Evolutionary conservation across 2,888 invertebrate genomes (phyloP).

Genomic region (Erebia aethiops): DNA sequence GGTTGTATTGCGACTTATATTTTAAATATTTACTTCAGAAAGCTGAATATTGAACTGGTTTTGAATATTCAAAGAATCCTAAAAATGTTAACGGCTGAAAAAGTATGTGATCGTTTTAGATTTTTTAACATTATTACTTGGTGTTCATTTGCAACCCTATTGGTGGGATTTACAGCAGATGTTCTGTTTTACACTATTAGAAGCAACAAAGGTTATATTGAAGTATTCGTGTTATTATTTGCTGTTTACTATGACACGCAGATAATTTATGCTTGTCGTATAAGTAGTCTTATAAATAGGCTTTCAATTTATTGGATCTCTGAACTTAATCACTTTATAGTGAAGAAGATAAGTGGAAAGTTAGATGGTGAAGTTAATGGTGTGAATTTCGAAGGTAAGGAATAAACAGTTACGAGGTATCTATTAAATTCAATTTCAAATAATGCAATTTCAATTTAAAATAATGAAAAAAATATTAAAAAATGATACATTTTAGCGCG

Average conservation of each 20-base stretch:
- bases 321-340: not conserved
- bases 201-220: too few species aligned
- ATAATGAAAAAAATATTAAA: too few species aligned
- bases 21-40: not conserved
- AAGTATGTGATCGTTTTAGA: not conserved
- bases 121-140: not conserved
- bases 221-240: not conserved
- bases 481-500: too few species aligned
- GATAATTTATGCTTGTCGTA: not conserved
- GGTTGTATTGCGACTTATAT: not conserved
- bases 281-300: not conserved
- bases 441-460: too few species aligned
- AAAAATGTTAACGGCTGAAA: not conserved
- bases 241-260: not conserved
- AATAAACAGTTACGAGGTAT: too few species aligned
- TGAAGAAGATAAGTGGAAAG: not conserved
- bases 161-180: not conserved
- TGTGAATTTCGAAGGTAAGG: not conserved
- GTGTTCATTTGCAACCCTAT: not conserved
- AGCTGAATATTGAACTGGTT: constrained; percentile 1
- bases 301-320: not conserved
- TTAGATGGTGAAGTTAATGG: not conserved
- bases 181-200: too few species aligned
- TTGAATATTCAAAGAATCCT: constrained; percentile 8
- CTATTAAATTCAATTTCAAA: too few species aligned